Evolutionary conservation across 2,888 invertebrate genomes (phyloP).

Genomic region (Cyrtodaria siliqua): DNA sequence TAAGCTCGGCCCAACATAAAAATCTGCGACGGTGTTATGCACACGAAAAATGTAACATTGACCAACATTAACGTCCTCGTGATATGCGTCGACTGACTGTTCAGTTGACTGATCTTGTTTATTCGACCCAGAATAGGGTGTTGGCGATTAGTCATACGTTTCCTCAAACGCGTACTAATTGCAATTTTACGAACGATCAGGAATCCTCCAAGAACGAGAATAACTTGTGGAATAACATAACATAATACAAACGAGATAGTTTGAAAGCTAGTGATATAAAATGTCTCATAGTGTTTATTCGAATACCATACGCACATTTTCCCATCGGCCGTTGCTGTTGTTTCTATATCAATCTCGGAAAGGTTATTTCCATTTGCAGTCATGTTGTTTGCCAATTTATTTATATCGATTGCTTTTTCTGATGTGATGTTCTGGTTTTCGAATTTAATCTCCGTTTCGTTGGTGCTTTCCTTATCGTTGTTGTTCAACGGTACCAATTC

Average conservation of each 20-base stretch:
- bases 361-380: no score
- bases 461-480: no score
- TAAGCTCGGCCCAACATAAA: slow-evolving; percentile 6
- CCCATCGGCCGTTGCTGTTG: not conserved
- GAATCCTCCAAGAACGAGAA: slow-evolving; percentile 10
- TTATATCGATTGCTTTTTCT: no score
- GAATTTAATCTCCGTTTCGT: no score
- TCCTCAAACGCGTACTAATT: not conserved
- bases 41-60: slow-evolving; percentile 15
- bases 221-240: slow-evolving; percentile 10
- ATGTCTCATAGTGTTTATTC: not conserved
- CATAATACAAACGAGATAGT: not conserved
- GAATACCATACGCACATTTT: slow-evolving; percentile 6
- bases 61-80: slow-evolving; percentile 18
- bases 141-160: not conserved
- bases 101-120: no score
- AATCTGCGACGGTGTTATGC: slow-evolving; percentile 7
- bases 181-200: slow-evolving; percentile 8
- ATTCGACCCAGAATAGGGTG: not conserved
- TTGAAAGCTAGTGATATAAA: slow-evolving; percentile 7
- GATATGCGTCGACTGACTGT: slow-evolving; percentile 7
- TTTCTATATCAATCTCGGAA: not conserved
- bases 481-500: not conserved
- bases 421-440: no score
- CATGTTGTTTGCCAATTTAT: no score